Evolutionary conservation across 2,888 invertebrate species (phyloP), one percentile per base, ranked within the genome.

Genomic region (Hydropsyche betteni): DNA sequence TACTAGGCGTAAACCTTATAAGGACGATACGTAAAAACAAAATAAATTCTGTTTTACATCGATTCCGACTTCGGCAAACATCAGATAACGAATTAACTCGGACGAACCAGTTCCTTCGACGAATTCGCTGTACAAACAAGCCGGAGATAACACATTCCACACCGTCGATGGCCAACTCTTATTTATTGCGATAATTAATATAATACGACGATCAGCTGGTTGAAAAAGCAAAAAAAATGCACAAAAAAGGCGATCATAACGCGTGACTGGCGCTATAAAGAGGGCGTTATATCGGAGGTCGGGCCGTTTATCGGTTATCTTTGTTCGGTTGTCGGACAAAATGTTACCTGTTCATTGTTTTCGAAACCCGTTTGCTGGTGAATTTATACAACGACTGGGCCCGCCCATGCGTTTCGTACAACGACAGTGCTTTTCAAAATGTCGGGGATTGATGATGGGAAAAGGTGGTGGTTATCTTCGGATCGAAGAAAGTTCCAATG

Each of bases 291-390:
- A 64, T 64, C 64, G 10, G 64, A 64, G 36, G 64, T 64, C 36
- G 61, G 53, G 61, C 33, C 61, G 64, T 64, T 64, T 64, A 64
- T 64, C 64, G 58, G 72, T 52, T 72, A 72, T 72, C 72, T 72
- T 55, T 72, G 72, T 72, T 61, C 44, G 61, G 72, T 50, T 72
- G 72, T 55, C 55, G 12, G 38, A 72, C 72, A 72, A 72, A 72
- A 72, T 72, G 72, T 72, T 72, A 72, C 72, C 72, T 72, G 72
- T 72, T 72, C 72, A 72, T 72, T 72, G 72, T 72, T 72, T 72
- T 61, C 72, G 38, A 72, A 44, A 72, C 72, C 72, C 38, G 72
- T 72, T 72, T 44, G 61, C 72, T 14, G 16, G 38, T 33, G 72
- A 72, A 72, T 72, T 72, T 44, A 72, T 72, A 72, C 55, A 72